Base-by-base conservation (phyloP, 2,113 vertebrate species). In the Corythornis vintsioides region DNA sequence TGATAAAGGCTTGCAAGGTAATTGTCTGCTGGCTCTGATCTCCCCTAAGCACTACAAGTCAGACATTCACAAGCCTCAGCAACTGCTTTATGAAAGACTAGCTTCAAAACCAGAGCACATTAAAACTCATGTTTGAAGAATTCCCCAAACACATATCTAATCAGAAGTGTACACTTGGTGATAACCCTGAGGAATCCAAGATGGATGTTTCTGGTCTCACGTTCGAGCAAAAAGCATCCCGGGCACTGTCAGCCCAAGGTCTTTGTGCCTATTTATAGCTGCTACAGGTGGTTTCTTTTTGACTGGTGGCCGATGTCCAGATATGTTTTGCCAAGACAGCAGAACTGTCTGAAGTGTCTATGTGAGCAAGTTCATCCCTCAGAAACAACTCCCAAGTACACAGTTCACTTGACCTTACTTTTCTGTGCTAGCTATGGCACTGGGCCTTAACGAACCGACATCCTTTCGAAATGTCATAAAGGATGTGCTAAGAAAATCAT, bases 251-350 rank as follows among this genome's bases (percentile, higher is more conserved):
- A 88, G 72, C 60, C 85, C 2, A 4, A 91, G 56, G 47, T 67
- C 52, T 83, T 25, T 42, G 20, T 28, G 7, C 60, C 74, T 72
- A 47, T n/a, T 83, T 71, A 38, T 19, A 88, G 52, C 69, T 80
- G 43, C 56, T 40, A 63, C 31, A 91, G 72, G 74, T 83, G 72
- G 85, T 52, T 93, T 75, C 67, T 83, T 93, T 88, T 63, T 35
- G 45, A 53, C 15, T 76, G 55, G n/a, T 83, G 83, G 86, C 50
- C 79, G 26, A 26, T 33, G 63, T 91, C 78, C 78, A 93, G 33
- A 42, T 18, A 55, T 1, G 2, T 63, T 83, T 55, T 83, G 75
- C 74, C 42, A 56, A 80, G 42, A 2, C 26, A 88, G 66, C 19
- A 73, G 47, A 73, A 61, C 24, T 38, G 45, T 7, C 59, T 73